Evolutionary conservation across 2,113 vertebrate species (phyloP), one percentile per base, ranked within the genome.

Genomic region (Embiotoca jacksoni): DNA sequence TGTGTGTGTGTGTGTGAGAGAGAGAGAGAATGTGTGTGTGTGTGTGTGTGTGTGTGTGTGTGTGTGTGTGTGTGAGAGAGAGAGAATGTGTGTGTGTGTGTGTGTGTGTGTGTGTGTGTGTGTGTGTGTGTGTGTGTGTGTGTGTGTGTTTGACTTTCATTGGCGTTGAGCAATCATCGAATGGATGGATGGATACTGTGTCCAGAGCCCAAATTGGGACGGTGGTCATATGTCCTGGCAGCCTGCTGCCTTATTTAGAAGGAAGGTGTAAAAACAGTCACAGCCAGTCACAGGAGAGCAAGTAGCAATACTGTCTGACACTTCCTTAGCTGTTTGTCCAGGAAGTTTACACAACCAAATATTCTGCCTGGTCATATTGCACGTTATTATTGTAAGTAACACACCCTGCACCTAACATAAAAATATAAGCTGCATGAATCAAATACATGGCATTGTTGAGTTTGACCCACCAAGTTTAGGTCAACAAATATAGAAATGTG

Each of bases 211-310:
- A 95, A 96, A 95, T 94, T 73, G 95, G 94, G 93, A 89, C 14
- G 72, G 83, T 88, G 93, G 92, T 92, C 86, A 84, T 95, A 94
- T 92, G 94, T 94, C 94, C 83, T 92, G 89, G 88, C 89, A 80
- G 80, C 92, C 87, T 68, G 90, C 81, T 94, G 95, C 95, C 96
- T 97, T 97, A 97, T 97, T 97, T 97, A 96, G 96, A 96, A 93
- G 88, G 95, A 96, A 95, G 94, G 94, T 94, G 95, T 96, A 95
- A 96, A 96, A 96, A 94, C 86, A 94, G 94, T 94, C 69, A 53
- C 81, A 86, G 72, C 82, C 89, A 86, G 88, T 96, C 95, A 96
- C 88, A 92, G 90, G 87, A 46, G 81, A 95, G 95, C 94, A 94
- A 91, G 94, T 93, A 94, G 93, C 84, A 93, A 82, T 89, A 91